Evolutionary conservation across 2,888 invertebrate genomes (phyloP).

Genomic region (Heliconius sara): DNA sequence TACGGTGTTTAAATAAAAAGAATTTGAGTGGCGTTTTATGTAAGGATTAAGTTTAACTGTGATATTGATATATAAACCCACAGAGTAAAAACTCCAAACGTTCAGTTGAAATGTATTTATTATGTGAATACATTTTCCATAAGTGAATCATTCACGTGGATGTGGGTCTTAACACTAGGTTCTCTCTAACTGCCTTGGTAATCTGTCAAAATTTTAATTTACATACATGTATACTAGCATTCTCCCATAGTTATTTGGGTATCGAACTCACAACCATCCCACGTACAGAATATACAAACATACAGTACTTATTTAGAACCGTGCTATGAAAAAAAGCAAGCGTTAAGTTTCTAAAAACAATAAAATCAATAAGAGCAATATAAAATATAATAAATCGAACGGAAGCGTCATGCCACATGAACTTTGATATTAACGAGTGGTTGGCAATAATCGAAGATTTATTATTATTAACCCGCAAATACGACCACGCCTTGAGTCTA

Average conservation of each 20-base stretch:
- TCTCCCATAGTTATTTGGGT: no score
- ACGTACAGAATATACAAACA: no score
- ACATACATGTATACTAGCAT: no score
- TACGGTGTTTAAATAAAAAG: constrained; percentile 12
- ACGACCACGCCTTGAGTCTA: constrained; percentile 11
- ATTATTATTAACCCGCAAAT: constrained; percentile 21
- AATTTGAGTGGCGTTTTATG: constrained; percentile 16
- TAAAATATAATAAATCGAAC: constrained; percentile 9
- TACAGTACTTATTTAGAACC: neutral
- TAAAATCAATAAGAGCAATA: constrained; percentile 6
- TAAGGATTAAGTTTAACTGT: constrained; percentile 12
- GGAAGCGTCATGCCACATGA: constrained; percentile 19
- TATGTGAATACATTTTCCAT: no score
- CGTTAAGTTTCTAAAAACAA: constrained; percentile 5
- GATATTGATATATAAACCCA: no score
- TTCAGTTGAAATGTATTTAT: no score
- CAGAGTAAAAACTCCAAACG: no score
- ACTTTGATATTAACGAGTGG: constrained; percentile 25
- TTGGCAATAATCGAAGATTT: constrained; percentile 24
- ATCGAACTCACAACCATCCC: no score
- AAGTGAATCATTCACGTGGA: no score
- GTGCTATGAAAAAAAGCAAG: neutral
- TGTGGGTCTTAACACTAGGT: no score
- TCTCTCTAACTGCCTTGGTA: no score
- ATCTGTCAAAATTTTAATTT: no score